Percentiles rank a stretch among this genome's conserved stretches.
Conservation (phyloP, 1,140 invertebrate genomes). For the Sarcophaga bullata region DNA sequence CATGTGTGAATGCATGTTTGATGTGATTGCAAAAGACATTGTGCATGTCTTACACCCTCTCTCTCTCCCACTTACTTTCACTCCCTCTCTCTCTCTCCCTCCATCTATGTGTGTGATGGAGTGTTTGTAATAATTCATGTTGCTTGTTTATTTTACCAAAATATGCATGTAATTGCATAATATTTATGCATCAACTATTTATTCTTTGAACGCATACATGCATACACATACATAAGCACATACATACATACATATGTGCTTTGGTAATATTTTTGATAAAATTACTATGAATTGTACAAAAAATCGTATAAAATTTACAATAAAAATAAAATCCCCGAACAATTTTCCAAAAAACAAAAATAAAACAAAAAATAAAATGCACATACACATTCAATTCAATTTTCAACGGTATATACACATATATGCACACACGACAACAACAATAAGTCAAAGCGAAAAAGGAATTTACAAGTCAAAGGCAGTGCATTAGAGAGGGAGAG, state of each 20-base stretch:
- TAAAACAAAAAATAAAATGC: neutral
- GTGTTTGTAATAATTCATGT: neutral
- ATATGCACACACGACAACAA: neutral
- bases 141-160: conserved; percentile 15
- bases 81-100: no score
- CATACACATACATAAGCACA: conserved; percentile 3
- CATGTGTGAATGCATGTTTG: no score
- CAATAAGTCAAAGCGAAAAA: neutral
- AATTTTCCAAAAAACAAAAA: no score
- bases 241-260: neutral
- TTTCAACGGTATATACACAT: conserved; percentile 1
- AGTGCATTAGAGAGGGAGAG: neutral
- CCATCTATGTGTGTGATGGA: neutral
- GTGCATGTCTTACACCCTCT: no score
- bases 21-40: no score
- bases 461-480: neutral
- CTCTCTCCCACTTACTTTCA: no score
- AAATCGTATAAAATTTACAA: no score
- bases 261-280: neutral
- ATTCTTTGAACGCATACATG: neutral
- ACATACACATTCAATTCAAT: no score
- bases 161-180: conserved; percentile 26
- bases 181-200: conserved; percentile 14
- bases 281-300: no score
- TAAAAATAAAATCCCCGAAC: no score